Evolutionary conservation across 2,888 invertebrate genomes (phyloP), one percentile per base, ranked within the genome.

Genomic region (Lasioglossum pauxillum): DNA sequence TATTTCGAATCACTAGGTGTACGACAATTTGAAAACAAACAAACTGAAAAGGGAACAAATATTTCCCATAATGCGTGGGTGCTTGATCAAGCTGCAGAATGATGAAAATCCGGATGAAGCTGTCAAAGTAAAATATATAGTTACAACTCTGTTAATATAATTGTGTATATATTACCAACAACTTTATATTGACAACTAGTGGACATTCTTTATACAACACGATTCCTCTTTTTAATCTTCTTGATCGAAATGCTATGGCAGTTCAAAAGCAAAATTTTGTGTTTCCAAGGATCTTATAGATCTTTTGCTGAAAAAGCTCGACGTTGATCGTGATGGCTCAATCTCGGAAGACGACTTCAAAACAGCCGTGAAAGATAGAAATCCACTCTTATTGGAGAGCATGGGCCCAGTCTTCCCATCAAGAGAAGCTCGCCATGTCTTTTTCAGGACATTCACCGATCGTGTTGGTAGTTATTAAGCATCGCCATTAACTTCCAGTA

Each of bases 51-150:
- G 92, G 79, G 95, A 95, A 23, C 93, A 95, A 53, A 92, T 95
- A 82, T 95, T 95, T 84, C 93, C 92, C 7, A 91, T 92, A 80
- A 92, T 95, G 92, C 92, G 93, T 82, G 95, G 95, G 69, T 96
- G 96, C 83, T 85, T 96, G 78, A 95, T 96, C 82, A 96, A 95
- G 89, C 91, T 95, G 77, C 95, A 95, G 14, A 93, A 95, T 44
- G 97, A 97, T 86, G 97, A 97, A 92, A 96, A 97, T 91, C 96
- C 96, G 0, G 97, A 97, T 86, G 97, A 97, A 92, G 96, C 96
- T 19, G 96, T 96, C 16, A 96, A 93, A 88, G 95, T 95, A 60
- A 38, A 38, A 12, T 5, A 1, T 5, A n/a, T 7, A 41, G 19
- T 53, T 49, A 49, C 16, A 41, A 41, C 10, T 41, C 41, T 41